These are phyloP conservation scores for Conus betulinus DNA, from an alignment of 1,140 invertebrate species.

Conservation along the genomic window DNA sequence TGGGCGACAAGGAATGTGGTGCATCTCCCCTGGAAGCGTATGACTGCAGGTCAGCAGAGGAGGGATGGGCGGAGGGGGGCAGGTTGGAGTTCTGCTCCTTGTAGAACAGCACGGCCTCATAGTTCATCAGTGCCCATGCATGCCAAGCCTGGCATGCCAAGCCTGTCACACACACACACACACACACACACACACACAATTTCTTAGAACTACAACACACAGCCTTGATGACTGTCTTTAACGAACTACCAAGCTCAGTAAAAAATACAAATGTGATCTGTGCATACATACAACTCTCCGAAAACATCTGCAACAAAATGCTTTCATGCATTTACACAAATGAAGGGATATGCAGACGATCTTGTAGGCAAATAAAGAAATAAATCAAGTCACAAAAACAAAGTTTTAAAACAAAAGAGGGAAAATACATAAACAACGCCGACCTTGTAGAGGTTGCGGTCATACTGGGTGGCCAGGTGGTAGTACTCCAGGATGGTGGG, in stretches of 20 bases:
- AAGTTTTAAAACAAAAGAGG: no score
- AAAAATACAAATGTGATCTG: no score
- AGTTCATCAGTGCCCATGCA: slow-evolving; percentile 98
- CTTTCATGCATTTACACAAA: background rate
- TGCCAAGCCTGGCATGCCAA: slow-evolving; percentile 99
- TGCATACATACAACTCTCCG: no score
- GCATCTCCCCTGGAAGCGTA: slow-evolving; percentile 36
- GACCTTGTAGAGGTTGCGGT: slow-evolving; percentile 82
- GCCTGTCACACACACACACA: background rate
- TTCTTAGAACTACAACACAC: no score
- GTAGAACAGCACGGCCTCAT: slow-evolving; percentile 95
- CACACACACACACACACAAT: background rate
- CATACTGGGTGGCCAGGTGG: slow-evolving; percentile 89
- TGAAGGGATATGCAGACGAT: background rate
- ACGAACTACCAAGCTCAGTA: no score
- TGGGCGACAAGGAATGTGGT: slow-evolving; percentile 29
- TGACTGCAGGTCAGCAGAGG: slow-evolving; percentile 39
- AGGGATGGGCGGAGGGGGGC: slow-evolving; percentile 17
- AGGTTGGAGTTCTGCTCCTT: slow-evolving; percentile 80
- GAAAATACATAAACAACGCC: background rate
- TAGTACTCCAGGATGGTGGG: slow-evolving; percentile 87
- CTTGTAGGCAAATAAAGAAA: no score
- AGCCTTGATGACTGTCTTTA: no score
- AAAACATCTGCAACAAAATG: no score
- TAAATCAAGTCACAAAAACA: no score